A percentile compares a stretch with the other conserved stretches of the same genome.
phyloP scores from a whole-genome alignment of 2,888 invertebrate genomes.

The Asteroscopus sphinx region DNA sequence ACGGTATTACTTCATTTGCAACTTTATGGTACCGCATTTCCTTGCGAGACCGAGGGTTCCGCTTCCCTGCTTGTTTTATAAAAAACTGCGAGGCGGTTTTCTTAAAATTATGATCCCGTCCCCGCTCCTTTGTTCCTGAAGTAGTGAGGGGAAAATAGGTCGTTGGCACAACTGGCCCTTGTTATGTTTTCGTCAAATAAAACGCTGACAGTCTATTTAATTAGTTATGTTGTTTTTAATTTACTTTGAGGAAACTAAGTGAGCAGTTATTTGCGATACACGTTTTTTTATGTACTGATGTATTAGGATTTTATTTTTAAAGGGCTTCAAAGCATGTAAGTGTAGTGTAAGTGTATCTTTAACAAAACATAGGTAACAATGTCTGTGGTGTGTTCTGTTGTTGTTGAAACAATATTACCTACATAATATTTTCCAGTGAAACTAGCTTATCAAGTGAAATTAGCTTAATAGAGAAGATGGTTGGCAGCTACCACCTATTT shows the following conservation, averaged over 20 bases:
- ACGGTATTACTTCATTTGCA: constrained; percentile 87
- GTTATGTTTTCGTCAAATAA: constrained; percentile 68
- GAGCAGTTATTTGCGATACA: neutral
- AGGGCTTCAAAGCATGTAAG: neutral
- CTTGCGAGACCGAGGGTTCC: constrained; percentile 70
- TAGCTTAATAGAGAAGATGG: no score
- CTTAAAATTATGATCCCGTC: constrained; percentile 78
- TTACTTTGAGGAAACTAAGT: constrained; percentile 36
- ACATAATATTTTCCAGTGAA: no score
- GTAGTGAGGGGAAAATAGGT: constrained; percentile 65
- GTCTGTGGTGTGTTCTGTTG: no score
- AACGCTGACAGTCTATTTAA: constrained; percentile 65
- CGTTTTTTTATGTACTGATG: neutral
- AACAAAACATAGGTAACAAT: no score
- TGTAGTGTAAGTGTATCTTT: no score
- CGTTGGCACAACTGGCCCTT: constrained; percentile 62
- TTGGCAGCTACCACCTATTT: no score
- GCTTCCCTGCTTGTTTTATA: constrained; percentile 71
- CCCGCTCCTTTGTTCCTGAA: constrained; percentile 69
- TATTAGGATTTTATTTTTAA: neutral
- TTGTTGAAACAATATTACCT: no score
- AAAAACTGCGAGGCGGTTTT: constrained; percentile 72
- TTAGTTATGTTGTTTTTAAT: constrained; percentile 63
- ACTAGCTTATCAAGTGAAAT: no score
- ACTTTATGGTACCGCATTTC: constrained; percentile 81